Base-by-base conservation (phyloP, 2,888 invertebrate genomes). In the Tipula confusa region DNA sequence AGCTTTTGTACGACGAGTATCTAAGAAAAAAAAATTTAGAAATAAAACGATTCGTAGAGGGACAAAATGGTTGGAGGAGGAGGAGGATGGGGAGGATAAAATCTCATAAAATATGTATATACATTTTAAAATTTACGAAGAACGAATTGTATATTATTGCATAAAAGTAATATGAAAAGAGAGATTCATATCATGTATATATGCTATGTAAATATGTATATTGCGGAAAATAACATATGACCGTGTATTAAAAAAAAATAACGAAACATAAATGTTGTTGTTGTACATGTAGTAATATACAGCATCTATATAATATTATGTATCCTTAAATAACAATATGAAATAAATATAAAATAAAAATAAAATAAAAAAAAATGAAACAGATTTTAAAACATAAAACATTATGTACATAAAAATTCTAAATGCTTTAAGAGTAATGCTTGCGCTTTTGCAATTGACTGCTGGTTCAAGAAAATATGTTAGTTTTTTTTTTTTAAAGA, bases 101-200 rank as follows among this genome's bases (percentile, higher is more conserved):
- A 24, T 64, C 64, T 64, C 64, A 64, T 64, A 64, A 64, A 64
- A 64, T 64, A 64, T 64, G 64, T 64, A 64, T 24, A 11, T 48
- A 48, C 5, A 48, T 64, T 64, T 64, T 64, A 64, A 64, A 64
- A n/a, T 64, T 64, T 64, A 64, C 64, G 64, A 64, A 64, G 24
- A 64, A 64, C 24, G 64, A 64, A 64, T 64, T 24, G 64, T 64
- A 24, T 24, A 18, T 64, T 18, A 64, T 64, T 64, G 64, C 64
- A 64, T 64, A 9, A 64, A 24, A 64, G n/a, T n/a, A n/a, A n/a
- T n/a, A 64, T 24, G 11, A 64, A 64, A 9, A 18, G 24, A 64
- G 64, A 64, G 64, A 64, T 64, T 64, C 24, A 64, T 64, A 64
- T 64, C 64, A 64, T 64, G 64, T 64, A 64, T 64, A 64, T 64